Percentiles rank a stretch among this genome's conserved stretches.
Evolutionary conservation across 2,113 vertebrate genomes (phyloP).

Genomic region (Cyprinodon brontotheroides): DNA sequence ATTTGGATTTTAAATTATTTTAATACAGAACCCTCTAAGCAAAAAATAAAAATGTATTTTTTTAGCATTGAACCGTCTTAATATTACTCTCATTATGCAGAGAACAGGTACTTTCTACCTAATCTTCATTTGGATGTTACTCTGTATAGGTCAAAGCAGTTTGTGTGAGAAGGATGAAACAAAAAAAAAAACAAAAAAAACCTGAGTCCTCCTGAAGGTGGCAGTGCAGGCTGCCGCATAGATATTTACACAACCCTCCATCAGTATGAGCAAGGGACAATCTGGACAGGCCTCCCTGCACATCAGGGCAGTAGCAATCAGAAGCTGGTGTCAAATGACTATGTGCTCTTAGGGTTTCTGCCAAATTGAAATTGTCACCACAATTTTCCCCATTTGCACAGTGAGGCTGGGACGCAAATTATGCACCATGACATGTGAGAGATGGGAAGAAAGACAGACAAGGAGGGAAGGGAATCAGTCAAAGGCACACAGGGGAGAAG

Average conservation of each 20-base stretch:
- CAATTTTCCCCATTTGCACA: slow-evolving; percentile 62
- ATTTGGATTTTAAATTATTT: slow-evolving; percentile 51
- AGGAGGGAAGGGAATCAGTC: slow-evolving; percentile 62
- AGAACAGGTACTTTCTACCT: slow-evolving; percentile 15
- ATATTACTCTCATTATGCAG: slow-evolving; percentile 4
- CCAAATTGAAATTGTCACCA: slow-evolving; percentile 72
- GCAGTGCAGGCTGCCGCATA: slow-evolving; percentile 65
- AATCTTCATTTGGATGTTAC: slow-evolving; percentile 11
- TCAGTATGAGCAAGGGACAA: slow-evolving; percentile 57
- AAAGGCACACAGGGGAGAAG: slow-evolving; percentile 34
- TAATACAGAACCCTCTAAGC: slow-evolving; percentile 42
- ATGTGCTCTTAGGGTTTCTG: slow-evolving; percentile 57
- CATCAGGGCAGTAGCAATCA: slow-evolving; percentile 61
- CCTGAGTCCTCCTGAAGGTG: slow-evolving; percentile 62
- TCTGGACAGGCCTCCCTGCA: slow-evolving; percentile 57
- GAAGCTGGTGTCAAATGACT: slow-evolving; percentile 64
- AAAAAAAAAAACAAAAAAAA: neutral
- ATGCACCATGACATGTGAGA: slow-evolving; percentile 57
- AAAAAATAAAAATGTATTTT: too few relatives aligned
- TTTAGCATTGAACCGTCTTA: neutral
- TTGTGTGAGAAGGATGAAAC: slow-evolving; percentile 3
- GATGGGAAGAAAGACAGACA: slow-evolving; percentile 37
- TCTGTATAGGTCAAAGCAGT: slow-evolving; percentile 23
- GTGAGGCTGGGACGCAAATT: slow-evolving; percentile 56
- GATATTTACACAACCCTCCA: slow-evolving; percentile 16